These are phyloP conservation scores for Drosophila ohnishii DNA, from an alignment of 1,140 invertebrate genomes.

Conservation along the genomic window DNA sequence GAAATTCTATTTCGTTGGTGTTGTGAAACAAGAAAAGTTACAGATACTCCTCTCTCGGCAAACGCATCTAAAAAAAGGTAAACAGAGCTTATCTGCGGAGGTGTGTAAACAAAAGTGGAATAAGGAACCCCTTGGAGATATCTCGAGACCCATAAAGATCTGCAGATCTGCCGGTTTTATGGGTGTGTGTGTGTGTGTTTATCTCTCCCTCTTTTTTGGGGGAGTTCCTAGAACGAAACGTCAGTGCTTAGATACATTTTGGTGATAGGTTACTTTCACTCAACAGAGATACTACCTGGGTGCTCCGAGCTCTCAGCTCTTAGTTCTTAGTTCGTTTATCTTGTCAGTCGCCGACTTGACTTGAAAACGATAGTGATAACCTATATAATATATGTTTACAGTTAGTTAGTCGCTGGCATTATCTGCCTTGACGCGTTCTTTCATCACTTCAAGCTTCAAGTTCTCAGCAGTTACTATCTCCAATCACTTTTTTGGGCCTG, in stretches of 20 bases:
- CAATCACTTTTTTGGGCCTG: slow-evolving; percentile 15
- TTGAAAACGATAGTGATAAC: slow-evolving; percentile 71
- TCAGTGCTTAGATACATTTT: slow-evolving; percentile 48
- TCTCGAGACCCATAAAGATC: slow-evolving; percentile 37
- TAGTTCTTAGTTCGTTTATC: slow-evolving; percentile 60
- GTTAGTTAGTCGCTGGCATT: slow-evolving; percentile 65
- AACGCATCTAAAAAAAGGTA: slow-evolving; percentile 68
- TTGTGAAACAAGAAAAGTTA: slow-evolving; percentile 43
- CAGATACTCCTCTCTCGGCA: slow-evolving; percentile 42
- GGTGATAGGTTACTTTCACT: slow-evolving; percentile 56
- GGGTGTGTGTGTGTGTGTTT: slow-evolving; percentile 2
- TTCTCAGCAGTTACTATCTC: slow-evolving; percentile 30
- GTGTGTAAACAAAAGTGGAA: slow-evolving; percentile 50
- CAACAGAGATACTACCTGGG: slow-evolving; percentile 25
- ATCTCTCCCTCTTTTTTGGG: neutral
- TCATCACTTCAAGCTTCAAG: slow-evolving; percentile 38
- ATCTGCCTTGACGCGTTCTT: slow-evolving; percentile 38
- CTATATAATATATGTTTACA: slow-evolving; percentile 64
- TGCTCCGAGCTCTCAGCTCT: slow-evolving; percentile 1
- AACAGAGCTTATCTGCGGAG: slow-evolving; percentile 62
- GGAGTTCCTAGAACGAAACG: slow-evolving; percentile 53
- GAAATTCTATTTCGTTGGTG: slow-evolving; percentile 38
- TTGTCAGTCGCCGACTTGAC: slow-evolving; percentile 54
- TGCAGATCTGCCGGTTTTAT: slow-evolving; percentile 37
- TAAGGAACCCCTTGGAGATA: slow-evolving; percentile 15